Evolutionary conservation across 2,888 invertebrate genomes (phyloP), one percentile per base, ranked within the genome.

Genomic region (Eudasyphora cyanicolor): DNA sequence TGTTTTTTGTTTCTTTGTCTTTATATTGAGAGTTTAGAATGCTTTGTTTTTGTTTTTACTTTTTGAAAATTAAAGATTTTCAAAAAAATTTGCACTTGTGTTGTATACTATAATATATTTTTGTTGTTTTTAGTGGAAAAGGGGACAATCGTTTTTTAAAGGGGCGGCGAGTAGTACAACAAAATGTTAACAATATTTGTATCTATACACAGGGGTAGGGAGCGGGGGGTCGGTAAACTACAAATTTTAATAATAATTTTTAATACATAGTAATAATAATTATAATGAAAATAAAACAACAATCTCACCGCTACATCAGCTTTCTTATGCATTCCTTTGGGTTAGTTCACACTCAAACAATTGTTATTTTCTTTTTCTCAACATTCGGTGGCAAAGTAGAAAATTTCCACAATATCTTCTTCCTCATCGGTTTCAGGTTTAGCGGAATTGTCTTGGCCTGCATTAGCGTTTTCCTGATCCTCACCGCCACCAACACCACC

Each of bases 331-430:
- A 29, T 51, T 38, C 38, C 49, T 42, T 54, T 19, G 60, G 35
- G 49, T 54, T 74, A 19, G 49, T 73, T 62, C 32, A 49, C 45
- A 80, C 60, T 35, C 38, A 76, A 54, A 35, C 21, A 45, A 5
- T 24, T 60, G 2, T 0, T 19, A 29, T 21, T 64, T n/a, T n/a
- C n/a, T n/a, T n/a, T n/a, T n/a, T n/a, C n/a, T 85, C 84, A 90
- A 85, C 91, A 90, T 80, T 90, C 88, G 82, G 90, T 90, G 84
- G 91, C 90, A 82, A 89, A 88, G 85, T 90, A 90, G 78, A 90
- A 90, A 60, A 90, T 87, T 82, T 90, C 90, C 79, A 90, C 89
- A 79, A 85, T 84, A 82, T 85, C 83, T 12, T 85, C 78, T 2
- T 79, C 79, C 0, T 79, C 79, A 8, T 77, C 49, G 17, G 71